phyloP scores from a whole-genome alignment of 2,113 vertebrate species.

The Onychostoma macrolepis region DNA sequence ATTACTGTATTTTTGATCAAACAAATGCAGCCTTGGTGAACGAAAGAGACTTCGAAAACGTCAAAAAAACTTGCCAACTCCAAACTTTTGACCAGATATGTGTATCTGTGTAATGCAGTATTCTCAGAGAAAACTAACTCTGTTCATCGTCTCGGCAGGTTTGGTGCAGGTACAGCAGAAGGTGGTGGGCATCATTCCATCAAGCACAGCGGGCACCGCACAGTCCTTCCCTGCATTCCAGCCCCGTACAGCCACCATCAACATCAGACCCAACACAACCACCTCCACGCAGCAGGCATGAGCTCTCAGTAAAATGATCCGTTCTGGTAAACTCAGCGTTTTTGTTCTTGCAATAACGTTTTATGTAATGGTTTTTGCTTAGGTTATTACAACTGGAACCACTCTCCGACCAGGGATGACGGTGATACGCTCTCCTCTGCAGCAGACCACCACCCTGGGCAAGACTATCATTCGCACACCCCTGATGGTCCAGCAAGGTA shows the following conservation, averaged over 20 bases:
- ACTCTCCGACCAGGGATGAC: slow-evolving; percentile 83
- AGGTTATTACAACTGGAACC: slow-evolving; percentile 81
- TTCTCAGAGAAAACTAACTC: background rate
- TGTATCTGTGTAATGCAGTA: background rate
- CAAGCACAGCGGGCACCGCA: slow-evolving; percentile 86
- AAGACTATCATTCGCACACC: slow-evolving; percentile 84
- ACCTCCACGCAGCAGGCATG: slow-evolving; percentile 77
- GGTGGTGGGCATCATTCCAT: slow-evolving; percentile 92
- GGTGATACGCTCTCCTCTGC: slow-evolving; percentile 79
- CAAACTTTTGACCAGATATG: background rate
- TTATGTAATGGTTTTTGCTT: background rate
- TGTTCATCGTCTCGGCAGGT: slow-evolving; percentile 56
- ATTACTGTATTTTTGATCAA: background rate
- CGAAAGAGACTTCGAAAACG: background rate
- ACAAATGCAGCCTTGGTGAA: background rate
- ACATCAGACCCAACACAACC: slow-evolving; percentile 85
- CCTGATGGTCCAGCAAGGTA: slow-evolving; percentile 89
- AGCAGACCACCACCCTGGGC: slow-evolving; percentile 79
- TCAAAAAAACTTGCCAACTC: background rate
- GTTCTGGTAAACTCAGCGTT: background rate
- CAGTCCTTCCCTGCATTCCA: slow-evolving; percentile 95
- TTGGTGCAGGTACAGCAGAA: slow-evolving; percentile 91
- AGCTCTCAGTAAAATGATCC: slow-evolving; percentile 28
- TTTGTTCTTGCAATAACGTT: background rate
- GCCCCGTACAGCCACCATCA: slow-evolving; percentile 89